Evolutionary conservation across 2,888 invertebrate genomes (phyloP).

Genomic region (Platerodrilus igneus): DNA sequence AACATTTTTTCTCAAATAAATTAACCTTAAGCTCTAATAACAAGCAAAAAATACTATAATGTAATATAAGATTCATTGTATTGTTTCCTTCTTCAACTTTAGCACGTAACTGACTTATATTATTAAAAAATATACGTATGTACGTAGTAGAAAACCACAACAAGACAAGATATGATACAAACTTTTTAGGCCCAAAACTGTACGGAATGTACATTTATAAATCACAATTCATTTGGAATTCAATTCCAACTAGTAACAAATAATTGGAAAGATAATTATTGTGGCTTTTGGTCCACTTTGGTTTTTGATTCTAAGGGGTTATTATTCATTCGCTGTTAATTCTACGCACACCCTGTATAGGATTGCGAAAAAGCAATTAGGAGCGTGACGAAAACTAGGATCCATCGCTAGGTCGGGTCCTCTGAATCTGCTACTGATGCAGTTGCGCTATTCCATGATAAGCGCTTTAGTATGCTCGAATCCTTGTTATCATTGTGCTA

Average conservation of each 20-base stretch:
- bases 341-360: no score
- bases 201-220: constrained; percentile 26
- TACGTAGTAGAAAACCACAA: constrained; percentile 24
- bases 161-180: constrained; percentile 20
- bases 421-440: constrained; percentile 29
- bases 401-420: constrained; percentile 47
- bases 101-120: no score
- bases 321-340: constrained; percentile 27
- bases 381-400: constrained; percentile 39
- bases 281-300: constrained; percentile 41
- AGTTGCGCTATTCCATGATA: constrained; percentile 55
- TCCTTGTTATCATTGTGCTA: constrained; percentile 51
- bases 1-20: constrained; percentile 31
- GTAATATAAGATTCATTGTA: constrained; percentile 47
- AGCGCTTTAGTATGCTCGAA: constrained; percentile 56
- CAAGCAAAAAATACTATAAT: constrained; percentile 30
- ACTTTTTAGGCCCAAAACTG: constrained; percentile 31
- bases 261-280: constrained; percentile 28
- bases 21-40: constrained; percentile 23
- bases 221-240: constrained; percentile 22
- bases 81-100: constrained; percentile 33
- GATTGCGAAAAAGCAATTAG: no score
- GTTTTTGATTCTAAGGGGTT: constrained; percentile 19
- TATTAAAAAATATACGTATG: no score
- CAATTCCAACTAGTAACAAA: constrained; percentile 19